phyloP scores from a whole-genome alignment of 2,888 invertebrate species.

The Drosophila percnosoma region DNA sequence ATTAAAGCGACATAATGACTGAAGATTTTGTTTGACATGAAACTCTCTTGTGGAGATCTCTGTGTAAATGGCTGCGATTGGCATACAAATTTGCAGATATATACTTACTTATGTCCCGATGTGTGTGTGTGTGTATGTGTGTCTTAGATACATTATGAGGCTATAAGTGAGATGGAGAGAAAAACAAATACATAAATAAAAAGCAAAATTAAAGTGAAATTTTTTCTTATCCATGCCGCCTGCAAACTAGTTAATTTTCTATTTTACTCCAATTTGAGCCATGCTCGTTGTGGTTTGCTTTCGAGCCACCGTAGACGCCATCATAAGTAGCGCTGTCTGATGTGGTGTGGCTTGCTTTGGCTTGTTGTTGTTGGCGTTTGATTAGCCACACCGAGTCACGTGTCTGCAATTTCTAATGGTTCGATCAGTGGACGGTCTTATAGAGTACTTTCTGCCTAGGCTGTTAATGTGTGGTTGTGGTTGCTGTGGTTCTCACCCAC shows the following conservation, averaged over 20 bases:
- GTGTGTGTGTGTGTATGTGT: conserved; percentile 3
- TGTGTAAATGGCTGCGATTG: conserved; percentile 57
- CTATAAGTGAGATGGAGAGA: conserved; percentile 66
- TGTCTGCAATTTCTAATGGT: conserved; percentile 71
- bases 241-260: conserved; percentile 81
- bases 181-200: conserved; percentile 76
- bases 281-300: conserved; percentile 59
- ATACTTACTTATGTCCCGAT: conserved; percentile 9
- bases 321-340: conserved; percentile 49
- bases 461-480: conserved; percentile 7
- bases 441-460: conserved; percentile 48
- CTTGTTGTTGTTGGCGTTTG: conserved; percentile 21
- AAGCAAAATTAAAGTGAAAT: conserved; percentile 80
- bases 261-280: conserved; percentile 81
- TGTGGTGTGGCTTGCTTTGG: conserved; percentile 13
- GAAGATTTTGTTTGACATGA: conserved; percentile 46
- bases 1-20: conserved; percentile 59
- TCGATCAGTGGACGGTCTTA: conserved; percentile 49
- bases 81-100: conserved; percentile 64
- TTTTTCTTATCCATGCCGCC: conserved; percentile 66
- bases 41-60: conserved; percentile 44
- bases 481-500: conserved; percentile 31
- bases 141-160: conserved; percentile 48
- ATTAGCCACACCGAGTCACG: conserved; percentile 62
- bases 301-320: conserved; percentile 53